These are phyloP conservation scores for Solea senegalensis DNA, from an alignment of 2,113 vertebrate genomes.

Conservation along the genomic window DNA sequence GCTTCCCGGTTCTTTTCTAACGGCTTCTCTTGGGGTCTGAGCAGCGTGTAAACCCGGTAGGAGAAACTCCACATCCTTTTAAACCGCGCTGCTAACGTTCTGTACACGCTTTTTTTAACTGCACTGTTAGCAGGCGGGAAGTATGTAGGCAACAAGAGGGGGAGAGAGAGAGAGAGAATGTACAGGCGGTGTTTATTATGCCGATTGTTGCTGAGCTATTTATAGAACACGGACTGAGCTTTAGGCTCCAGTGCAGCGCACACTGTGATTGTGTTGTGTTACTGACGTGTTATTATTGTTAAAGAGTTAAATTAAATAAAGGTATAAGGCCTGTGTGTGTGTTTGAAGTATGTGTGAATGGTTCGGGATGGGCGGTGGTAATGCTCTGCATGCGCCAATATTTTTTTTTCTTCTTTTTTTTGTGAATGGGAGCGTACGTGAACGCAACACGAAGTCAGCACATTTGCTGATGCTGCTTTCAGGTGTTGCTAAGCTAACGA, in stretches of 20 bases:
- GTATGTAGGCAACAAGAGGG: conserved; percentile 47
- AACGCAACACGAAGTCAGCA: conserved; percentile 36
- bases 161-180: conserved; percentile 10
- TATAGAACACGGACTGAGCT: conserved; percentile 62
- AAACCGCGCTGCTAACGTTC: background rate
- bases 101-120: conserved; percentile 20
- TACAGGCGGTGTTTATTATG: conserved; percentile 61
- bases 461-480: background rate
- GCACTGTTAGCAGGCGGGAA: conserved; percentile 65
- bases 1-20: background rate
- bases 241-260: conserved; percentile 21
- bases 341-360: conserved; percentile 62
- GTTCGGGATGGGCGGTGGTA: conserved; percentile 77
- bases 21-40: background rate
- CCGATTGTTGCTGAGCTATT: conserved; percentile 77
- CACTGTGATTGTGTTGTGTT: background rate
- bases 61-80: background rate
- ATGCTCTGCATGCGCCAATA: conserved; percentile 79
- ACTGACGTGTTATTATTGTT: background rate
- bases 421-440: conserved; percentile 77
- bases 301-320: conserved; percentile 32
- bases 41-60: background rate
- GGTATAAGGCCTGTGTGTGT: conserved; percentile 43
- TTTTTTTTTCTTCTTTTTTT: conserved; percentile 70
- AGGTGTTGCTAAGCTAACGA: background rate